Evolutionary conservation across 2,113 vertebrate genomes (phyloP), one percentile per base, ranked within the genome.

Genomic region (Osmerus mordax): DNA sequence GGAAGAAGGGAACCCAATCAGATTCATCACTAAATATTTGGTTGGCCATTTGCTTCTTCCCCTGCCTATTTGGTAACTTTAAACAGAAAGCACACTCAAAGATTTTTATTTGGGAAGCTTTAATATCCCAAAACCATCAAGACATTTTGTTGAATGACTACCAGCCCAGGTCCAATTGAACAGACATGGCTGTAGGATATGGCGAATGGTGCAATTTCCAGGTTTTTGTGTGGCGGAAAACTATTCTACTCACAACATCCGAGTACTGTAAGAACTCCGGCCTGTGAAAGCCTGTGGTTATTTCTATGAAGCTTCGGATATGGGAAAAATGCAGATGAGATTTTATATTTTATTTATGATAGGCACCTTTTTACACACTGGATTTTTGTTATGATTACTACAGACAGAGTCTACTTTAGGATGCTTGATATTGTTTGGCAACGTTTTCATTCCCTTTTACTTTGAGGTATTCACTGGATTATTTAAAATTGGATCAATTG

Each of bases 301-400:
- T 72, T 56, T 70, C 55, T 62, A 62, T 78, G 55, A 74, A 81
- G 55, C 63, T 76, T 73, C 67, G 59, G 58, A 32, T 61, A 71
- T 21, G 12, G 66, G 14, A 62, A 47, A 14, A 41, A 4, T 52
- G 70, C 65, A 70, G 76, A 81, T 87, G 47, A 73, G 25, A 32
- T 36, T n/a, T 53, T 28, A 51, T 23, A 67, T 63, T 32, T 28
- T 78, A 84, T 90, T 89, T 89, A 90, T 86, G 77, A 83, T 75
- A 86, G 80, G 78, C 78, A 64, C 82, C 78, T 81, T 87, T 80
- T 80, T 76, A 90, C 84, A 93, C 92, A 93, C 92, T 93, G 92
- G 91, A 92, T 68, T 73, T 60, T 83, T 83, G 75, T 67, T 2
- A 47, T 76, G 79, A 76, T 73, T 83, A 77, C 77, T 72, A 72